Evolutionary conservation across 2,113 vertebrate genomes (phyloP).

Genomic region (Vanacampus margaritifer): DNA sequence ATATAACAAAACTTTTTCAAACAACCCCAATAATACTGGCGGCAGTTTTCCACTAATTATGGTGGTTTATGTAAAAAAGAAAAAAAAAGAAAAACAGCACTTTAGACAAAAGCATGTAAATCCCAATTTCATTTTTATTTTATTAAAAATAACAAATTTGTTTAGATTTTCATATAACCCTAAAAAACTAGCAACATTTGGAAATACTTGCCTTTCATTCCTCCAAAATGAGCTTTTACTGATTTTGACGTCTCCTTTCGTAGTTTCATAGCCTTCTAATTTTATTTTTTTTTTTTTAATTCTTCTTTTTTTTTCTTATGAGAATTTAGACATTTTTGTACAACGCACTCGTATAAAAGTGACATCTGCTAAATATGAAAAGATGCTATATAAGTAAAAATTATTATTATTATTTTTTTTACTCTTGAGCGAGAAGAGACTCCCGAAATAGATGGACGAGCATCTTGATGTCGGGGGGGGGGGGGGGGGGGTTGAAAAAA

Average conservation of each 20-base stretch:
- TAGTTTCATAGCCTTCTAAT: not conserved
- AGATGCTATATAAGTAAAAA: too few relatives aligned
- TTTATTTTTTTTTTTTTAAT: not conserved
- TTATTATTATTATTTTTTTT: not conserved
- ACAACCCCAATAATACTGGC: too few relatives aligned
- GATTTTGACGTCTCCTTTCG: not conserved
- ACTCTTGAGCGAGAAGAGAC: slow-evolving; percentile 12
- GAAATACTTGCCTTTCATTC: not conserved
- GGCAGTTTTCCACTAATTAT: too few relatives aligned
- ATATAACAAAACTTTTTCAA: too few relatives aligned
- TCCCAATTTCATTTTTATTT: too few relatives aligned
- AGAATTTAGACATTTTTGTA: not conserved
- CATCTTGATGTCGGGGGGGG: slow-evolving; percentile 2
- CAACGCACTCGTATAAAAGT: not conserved
- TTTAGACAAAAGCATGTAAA: too few relatives aligned
- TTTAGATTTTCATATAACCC: too few relatives aligned
- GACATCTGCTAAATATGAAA: not conserved
- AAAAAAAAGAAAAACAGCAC: too few relatives aligned
- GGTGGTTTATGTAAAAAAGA: too few relatives aligned
- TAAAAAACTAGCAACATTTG: not conserved
- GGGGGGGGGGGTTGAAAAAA: not conserved
- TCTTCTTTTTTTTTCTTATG: not conserved
- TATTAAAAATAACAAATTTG: not conserved
- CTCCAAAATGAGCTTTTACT: not conserved
- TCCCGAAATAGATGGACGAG: slow-evolving; percentile 17